Percentiles rank a stretch among this genome's conserved stretches.
These are phyloP conservation scores for Antedon mediterranea DNA, from an alignment of 53 echinoderm and acorn worm species.

Conservation along the genomic window DNA sequence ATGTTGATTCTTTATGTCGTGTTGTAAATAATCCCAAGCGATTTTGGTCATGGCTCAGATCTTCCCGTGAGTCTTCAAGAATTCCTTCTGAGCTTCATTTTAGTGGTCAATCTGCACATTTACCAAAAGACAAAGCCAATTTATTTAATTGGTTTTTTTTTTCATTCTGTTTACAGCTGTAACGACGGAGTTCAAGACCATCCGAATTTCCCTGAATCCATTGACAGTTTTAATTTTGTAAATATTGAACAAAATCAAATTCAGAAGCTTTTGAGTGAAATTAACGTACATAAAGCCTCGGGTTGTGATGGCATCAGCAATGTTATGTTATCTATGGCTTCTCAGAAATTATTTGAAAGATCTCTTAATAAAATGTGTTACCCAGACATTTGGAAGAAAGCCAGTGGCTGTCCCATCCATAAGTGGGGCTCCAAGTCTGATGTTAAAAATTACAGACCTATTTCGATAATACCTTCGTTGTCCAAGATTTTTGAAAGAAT, in stretches of 20 bases:
- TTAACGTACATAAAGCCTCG: neutral
- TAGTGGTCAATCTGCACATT: neutral
- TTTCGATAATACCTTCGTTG: neutral
- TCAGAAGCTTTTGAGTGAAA: too few relatives aligned
- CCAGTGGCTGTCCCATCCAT: neutral
- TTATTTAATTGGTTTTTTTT: neutral
- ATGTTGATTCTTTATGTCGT: neutral
- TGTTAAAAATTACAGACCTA: neutral
- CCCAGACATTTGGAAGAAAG: neutral
- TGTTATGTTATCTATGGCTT: neutral
- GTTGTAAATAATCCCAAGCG: neutral
- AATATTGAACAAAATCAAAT: neutral
- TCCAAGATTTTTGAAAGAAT: too few relatives aligned
- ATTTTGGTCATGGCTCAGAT: neutral
- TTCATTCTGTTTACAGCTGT: neutral
- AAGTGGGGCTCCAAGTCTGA: neutral
- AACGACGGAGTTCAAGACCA: neutral
- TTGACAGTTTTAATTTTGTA: neutral
- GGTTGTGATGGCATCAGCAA: neutral
- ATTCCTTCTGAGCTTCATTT: neutral
- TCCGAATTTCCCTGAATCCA: neutral
- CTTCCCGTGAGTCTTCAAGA: neutral
- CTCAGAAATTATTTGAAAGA: neutral
- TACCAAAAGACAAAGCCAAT: too few relatives aligned
- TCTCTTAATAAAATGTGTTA: neutral